phyloP scores from a whole-genome alignment of 2,888 invertebrate genomes.

The Troides helena region DNA sequence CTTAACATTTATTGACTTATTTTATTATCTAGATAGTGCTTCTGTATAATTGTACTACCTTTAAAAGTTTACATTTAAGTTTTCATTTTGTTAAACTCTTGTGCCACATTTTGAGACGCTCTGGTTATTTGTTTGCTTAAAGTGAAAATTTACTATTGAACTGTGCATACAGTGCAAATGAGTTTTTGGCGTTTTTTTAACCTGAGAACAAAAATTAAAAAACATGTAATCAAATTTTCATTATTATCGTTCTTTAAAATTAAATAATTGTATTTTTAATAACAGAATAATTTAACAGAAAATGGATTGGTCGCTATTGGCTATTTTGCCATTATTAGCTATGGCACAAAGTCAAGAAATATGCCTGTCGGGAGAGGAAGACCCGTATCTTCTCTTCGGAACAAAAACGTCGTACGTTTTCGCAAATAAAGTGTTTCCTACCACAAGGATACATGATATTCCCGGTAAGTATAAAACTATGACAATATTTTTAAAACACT shows the following conservation, averaged over 20 bases:
- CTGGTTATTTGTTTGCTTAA: slow-evolving; percentile 51
- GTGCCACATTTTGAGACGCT: slow-evolving; percentile 38
- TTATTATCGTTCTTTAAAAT: no score
- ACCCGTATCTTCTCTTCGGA: slow-evolving; percentile 84
- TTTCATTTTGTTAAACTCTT: slow-evolving; percentile 19
- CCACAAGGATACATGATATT: slow-evolving; percentile 80
- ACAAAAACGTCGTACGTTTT: slow-evolving; percentile 89
- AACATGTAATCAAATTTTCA: neutral
- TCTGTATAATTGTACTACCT: slow-evolving; percentile 25
- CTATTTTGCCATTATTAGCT: slow-evolving; percentile 43
- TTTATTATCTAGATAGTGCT: slow-evolving; percentile 33
- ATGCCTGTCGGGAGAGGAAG: slow-evolving; percentile 81
- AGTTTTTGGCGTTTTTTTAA: neutral
- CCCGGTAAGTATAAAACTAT: slow-evolving; percentile 78
- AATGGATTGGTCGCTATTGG: slow-evolving; percentile 47
- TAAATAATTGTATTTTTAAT: neutral
- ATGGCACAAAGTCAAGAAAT: slow-evolving; percentile 70
- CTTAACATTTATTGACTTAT: slow-evolving; percentile 31
- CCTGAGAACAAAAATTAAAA: neutral
- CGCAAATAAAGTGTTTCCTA: slow-evolving; percentile 77
- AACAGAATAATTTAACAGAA: slow-evolving; percentile 16
- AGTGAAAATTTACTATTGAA: slow-evolving; percentile 37
- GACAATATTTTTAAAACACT: neutral
- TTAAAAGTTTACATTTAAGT: slow-evolving; percentile 32
- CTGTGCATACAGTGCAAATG: neutral